Evolutionary conservation across 2,113 vertebrate species (phyloP).

Genomic region (Axis porcinus): DNA sequence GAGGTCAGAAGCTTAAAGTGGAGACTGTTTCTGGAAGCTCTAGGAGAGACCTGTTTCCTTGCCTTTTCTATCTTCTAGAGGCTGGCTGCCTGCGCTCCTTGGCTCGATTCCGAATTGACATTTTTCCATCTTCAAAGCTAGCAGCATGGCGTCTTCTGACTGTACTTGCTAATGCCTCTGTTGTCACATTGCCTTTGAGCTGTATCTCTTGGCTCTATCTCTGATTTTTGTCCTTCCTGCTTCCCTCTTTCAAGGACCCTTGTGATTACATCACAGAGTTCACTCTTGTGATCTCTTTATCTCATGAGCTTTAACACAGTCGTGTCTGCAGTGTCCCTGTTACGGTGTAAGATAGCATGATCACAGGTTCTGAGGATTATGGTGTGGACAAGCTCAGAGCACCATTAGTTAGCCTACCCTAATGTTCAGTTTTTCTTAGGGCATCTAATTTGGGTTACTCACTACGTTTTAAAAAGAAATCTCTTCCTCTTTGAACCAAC

Average conservation of each 20-base stretch:
- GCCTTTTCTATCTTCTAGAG: neutral
- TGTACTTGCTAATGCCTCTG: neutral
- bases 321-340: neutral
- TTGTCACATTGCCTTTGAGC: neutral
- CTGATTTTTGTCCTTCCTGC: neutral
- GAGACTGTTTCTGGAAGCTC: neutral
- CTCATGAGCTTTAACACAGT: neutral
- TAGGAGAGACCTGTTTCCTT: neutral
- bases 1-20: neutral
- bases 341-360: too few relatives aligned
- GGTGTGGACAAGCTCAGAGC: too few relatives aligned
- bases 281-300: neutral
- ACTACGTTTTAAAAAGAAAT: neutral
- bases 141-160: too few relatives aligned
- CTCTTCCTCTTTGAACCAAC: neutral
- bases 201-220: accelerated
- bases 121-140: neutral
- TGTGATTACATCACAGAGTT: neutral
- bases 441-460: neutral
- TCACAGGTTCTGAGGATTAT: neutral
- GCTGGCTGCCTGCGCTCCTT: neutral
- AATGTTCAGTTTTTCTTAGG: neutral
- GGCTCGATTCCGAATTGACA: neutral
- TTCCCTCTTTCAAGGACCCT: neutral
- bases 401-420: too few relatives aligned